Percentiles rank a stretch among this genome's conserved stretches.
Conservation (phyloP, 2,113 vertebrate genomes). For the Columba janthina region DNA sequence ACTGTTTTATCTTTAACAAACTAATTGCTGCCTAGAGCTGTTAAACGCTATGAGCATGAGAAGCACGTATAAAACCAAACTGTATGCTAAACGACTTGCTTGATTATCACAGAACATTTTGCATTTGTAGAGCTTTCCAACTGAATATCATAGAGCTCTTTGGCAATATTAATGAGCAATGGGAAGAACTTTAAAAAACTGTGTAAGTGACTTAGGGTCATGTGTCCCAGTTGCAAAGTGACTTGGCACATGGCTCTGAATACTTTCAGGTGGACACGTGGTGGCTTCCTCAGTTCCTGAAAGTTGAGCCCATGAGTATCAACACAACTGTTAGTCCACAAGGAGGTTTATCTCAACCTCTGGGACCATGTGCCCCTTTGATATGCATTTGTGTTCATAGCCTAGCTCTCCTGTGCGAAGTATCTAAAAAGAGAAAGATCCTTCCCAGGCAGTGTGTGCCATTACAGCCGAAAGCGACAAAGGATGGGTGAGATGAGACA, state of each 20-base stretch:
- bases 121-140: neutral
- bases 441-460: neutral
- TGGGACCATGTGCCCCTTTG: neutral
- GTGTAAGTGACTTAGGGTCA: neutral
- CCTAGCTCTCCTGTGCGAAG: neutral
- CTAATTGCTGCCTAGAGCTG: constrained; percentile 28
- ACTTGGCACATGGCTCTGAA: neutral
- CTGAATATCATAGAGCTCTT: neutral
- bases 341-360: neutral
- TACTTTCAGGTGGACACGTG: neutral
- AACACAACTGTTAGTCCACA: neutral
- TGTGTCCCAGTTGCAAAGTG: neutral
- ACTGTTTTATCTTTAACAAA: constrained; percentile 30
- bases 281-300: neutral
- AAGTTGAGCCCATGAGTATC: neutral
- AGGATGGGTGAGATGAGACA: neutral
- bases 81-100: neutral
- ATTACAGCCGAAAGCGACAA: neutral
- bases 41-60: neutral
- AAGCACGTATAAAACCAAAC: neutral
- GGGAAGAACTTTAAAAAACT: neutral
- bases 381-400: neutral
- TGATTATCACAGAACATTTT: constrained; percentile 3
- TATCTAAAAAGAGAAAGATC: neutral
- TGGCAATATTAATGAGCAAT: neutral